These are phyloP conservation scores for Cheilosia pagana DNA, from an alignment of 2,888 invertebrate species.

Conservation along the genomic window DNA sequence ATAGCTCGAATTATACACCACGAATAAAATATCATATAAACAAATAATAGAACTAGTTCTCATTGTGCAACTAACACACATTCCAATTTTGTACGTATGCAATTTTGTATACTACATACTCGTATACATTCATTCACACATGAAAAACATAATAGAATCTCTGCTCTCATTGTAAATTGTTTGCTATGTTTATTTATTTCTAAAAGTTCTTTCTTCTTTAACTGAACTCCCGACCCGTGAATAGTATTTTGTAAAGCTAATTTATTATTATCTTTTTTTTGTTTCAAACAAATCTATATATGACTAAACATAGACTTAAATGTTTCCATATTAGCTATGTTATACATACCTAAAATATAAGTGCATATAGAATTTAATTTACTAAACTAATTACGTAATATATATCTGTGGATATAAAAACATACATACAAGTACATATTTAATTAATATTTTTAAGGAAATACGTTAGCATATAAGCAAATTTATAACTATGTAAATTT, in stretches of 20 bases:
- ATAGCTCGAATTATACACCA: not conserved
- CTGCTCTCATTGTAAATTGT: not conserved
- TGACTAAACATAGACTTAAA: no score
- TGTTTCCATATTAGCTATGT: no score
- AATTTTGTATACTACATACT: not conserved
- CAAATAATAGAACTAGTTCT: not conserved
- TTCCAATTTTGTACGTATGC: not conserved
- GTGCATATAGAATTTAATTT: no score
- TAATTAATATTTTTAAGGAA: not conserved
- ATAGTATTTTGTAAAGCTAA: no score
- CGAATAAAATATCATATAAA: not conserved
- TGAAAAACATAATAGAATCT: not conserved
- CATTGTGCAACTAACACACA: constrained; percentile 6
- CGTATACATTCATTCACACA: not conserved
- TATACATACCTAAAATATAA: no score
- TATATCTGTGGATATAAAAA: not conserved
- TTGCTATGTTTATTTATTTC: no score
- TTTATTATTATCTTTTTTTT: no score
- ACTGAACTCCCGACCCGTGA: no score
- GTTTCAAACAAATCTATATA: no score
- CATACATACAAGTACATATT: not conserved
- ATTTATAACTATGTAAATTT: not conserved
- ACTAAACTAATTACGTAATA: not conserved
- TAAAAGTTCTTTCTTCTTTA: no score
- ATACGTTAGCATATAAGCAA: not conserved